These are phyloP conservation scores for Agrotis puta DNA, from an alignment of 2,888 invertebrate genomes.

Conservation along the genomic window DNA sequence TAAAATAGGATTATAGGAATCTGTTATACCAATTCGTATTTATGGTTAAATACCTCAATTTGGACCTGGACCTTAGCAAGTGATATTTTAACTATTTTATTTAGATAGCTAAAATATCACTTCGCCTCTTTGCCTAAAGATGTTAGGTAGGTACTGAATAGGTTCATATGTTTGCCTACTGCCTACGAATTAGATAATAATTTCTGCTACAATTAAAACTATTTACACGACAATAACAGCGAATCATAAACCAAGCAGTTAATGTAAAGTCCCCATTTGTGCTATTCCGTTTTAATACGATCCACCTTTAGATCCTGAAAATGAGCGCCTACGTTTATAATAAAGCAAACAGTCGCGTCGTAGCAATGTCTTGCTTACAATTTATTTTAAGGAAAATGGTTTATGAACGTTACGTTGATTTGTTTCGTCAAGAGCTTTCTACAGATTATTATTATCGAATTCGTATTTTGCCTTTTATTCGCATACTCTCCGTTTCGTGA, in stretches of 20 bases:
- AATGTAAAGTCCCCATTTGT: slow-evolving; percentile 69
- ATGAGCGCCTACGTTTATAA: slow-evolving; percentile 74
- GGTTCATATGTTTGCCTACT: neutral
- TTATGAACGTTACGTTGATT: slow-evolving; percentile 48
- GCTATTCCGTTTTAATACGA: slow-evolving; percentile 64
- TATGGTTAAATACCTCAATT: neutral
- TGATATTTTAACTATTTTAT: too few relatives aligned
- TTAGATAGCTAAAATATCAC: too few relatives aligned
- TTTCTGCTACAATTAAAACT: slow-evolving; percentile 23
- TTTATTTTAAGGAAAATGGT: slow-evolving; percentile 65
- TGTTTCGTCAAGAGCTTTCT: slow-evolving; percentile 48
- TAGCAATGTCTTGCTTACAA: slow-evolving; percentile 58
- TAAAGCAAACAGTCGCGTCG: slow-evolving; percentile 68
- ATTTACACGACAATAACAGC: slow-evolving; percentile 38
- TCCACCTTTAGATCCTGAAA: slow-evolving; percentile 66
- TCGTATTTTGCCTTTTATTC: slow-evolving; percentile 41
- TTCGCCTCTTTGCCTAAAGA: too few relatives aligned
- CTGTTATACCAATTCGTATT: neutral
- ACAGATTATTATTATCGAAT: slow-evolving; percentile 52
- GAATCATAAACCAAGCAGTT: slow-evolving; percentile 64
- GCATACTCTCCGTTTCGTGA: slow-evolving; percentile 31
- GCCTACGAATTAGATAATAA: neutral
- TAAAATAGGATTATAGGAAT: too few relatives aligned
- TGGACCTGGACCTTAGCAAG: too few relatives aligned
- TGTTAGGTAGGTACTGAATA: too few relatives aligned